Base-by-base conservation (phyloP, 2,888 invertebrate genomes). In the Acrocyrtus sp. region DNA sequence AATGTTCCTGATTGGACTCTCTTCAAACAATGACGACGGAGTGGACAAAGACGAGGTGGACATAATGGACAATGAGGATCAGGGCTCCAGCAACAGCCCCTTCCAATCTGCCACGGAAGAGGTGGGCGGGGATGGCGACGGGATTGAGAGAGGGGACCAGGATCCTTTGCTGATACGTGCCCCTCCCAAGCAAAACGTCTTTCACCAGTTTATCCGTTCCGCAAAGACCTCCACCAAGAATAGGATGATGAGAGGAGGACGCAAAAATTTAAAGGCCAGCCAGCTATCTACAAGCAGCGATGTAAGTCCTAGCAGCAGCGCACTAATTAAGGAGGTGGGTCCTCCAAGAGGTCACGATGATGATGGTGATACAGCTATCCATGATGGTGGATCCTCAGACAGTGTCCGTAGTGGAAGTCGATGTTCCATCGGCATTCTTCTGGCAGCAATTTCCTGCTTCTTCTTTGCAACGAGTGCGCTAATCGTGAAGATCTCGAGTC, bases 381-480 rank as follows among this genome's bases (percentile, higher is more conserved):
- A 10, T 15, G 45, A 29, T 21, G 58, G 39, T 3, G 24, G 34
- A 3, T 41, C 65, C 1, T 8, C 43, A 5, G 17, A 17, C 3
- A 50, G 41, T 6, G 24, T 26, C 15, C n/a, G 45, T 6, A 26
- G 24, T 48, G 22, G 63, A 45, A 45, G n/a, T 12, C 12, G 45
- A 21, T 81, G 79, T 43, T 80, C 81, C 82, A 86, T 95, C 76
- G 95, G 95, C 34, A 87, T 95, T 76, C 26, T 68, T 34, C 86
- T 95, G 63, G 95, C 95, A 17, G 93, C 93, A 0, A 84, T 94
- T 54, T 95, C 95, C 12, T 95, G 94, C 17, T 85, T 96, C 56
- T 95, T 95, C 84, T 95, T 95, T 84, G 95, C 95, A 1, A 86
- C 95, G 67, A 94, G 94, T 84, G 94, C 95, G 53, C 94, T 95